Evolutionary conservation across 2,113 vertebrate genomes (phyloP).

Genomic region (Antechinus stuartii): DNA sequence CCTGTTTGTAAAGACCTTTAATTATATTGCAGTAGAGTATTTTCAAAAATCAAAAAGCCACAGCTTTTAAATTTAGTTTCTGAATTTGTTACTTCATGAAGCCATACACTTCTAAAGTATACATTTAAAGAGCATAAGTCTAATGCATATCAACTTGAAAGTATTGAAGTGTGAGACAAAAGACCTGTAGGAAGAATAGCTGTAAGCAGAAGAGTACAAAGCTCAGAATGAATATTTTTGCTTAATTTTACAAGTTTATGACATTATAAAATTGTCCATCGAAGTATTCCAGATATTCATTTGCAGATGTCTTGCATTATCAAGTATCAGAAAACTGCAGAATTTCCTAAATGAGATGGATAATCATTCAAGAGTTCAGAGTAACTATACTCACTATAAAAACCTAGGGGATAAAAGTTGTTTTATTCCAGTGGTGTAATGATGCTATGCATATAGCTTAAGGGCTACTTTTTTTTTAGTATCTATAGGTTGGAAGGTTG

Average conservation of each 20-base stretch:
- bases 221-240: background rate
- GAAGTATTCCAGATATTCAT: background rate
- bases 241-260: background rate
- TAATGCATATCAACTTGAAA: background rate
- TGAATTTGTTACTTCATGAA: background rate
- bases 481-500: background rate
- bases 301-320: background rate
- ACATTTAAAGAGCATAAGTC: background rate
- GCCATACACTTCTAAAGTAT: background rate
- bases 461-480: background rate
- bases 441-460: background rate
- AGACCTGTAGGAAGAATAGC: background rate
- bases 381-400: background rate
- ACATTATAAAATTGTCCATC: background rate
- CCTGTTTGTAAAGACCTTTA: slow-evolving; percentile 28
- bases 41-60: background rate
- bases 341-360: background rate
- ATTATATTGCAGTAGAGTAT: background rate
- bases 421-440: background rate
- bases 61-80: background rate
- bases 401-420: background rate
- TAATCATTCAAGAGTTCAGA: background rate
- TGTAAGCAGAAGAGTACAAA: background rate
- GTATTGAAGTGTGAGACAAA: background rate
- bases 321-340: background rate